Base-by-base conservation (phyloP, 2,113 vertebrate genomes). In the Muscicapa adusta region DNA sequence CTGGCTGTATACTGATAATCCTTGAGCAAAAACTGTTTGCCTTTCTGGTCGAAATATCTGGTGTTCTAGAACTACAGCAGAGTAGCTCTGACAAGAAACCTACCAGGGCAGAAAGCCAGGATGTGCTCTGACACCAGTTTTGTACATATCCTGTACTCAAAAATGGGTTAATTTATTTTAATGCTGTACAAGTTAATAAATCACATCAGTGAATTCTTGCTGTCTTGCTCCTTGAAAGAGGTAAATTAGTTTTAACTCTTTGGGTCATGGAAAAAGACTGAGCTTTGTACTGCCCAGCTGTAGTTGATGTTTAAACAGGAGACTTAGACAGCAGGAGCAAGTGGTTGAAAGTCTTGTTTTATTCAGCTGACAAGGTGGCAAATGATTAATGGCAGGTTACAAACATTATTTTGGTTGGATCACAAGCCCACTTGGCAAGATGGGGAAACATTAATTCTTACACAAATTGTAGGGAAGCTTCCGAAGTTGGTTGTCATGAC, bases 321-420 rank as follows among this genome's bases (percentile, higher is more conserved):
- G 54, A 80, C 51, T 13, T 9, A n/a, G 91, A 78, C 38, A 87
- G 42, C 50, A 90, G 36, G 28, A 91, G 16, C 40, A 67, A 72
- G 72, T 67, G 76, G 68, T 91, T 95, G 91, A 91, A 91, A 85
- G 85, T 93, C 73, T 93, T 74, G 87, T 94, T 94, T 98, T 98
- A 98, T 98, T 98, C 94, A 94, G 97, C 96, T 98, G 96, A 96
- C 96, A 92, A 87, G 95, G 88, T 84, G 97, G 96, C 94, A 96
- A 94, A 97, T 96, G 80, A 96, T 85, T 82, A 94, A 75, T 60
- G 87, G 91, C 28, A 85, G 94, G 97, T 96, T 97, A 97, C 97
- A 97, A 89, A 98, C 94, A 95, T 97, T n/a, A 96, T 96, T 98
- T 94, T 95, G 96, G 94, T 88, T 97, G 95, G 95, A 95, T 96